Base-by-base conservation (phyloP, 2,113 vertebrate genomes). In the Hypanus sabinus region DNA sequence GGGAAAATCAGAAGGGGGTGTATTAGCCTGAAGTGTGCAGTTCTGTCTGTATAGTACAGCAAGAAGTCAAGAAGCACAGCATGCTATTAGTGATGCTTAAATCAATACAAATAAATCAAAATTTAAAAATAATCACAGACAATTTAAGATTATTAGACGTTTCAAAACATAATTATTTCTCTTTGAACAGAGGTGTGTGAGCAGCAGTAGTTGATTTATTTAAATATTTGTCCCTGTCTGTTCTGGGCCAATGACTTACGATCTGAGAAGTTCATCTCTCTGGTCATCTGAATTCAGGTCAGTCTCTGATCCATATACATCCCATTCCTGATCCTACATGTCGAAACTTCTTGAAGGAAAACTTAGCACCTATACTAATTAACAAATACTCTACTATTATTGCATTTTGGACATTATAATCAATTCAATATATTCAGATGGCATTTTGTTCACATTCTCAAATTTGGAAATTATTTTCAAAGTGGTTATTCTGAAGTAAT, bases 31-130 rank as follows among this genome's bases (percentile, higher is more conserved):
- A 46, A 55, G 55, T 33, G 91, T 93, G 70, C 46, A 9, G 36
- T 71, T 92, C 38, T 71, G 38, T 33, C 68, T 38, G 46, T 14
- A 75, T 70, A 0, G 60, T 20, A 18, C 85, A 68, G 30, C 85
- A 88, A 57, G 85, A 90, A 90, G 60, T 90, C 62, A 33, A 90
- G 65, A 90, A 30, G 16, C 85, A 90, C 30, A 90, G 30, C 85
- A 6, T 62, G 85, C 33, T 90, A 2, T 60, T 65, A 65, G n/a
- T 33, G n/a, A 30, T 65, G 60, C 33, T 65, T 33, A 68, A 90
- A 88, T 65, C 16, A 90, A 65, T 90, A 20, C 7, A 8, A 62
- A 62, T 62, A 60, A 90, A 33, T n/a, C n/a, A 65, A 90, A 90
- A 90, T 68, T 46, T 18, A 90, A 90, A 90, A 90, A 60, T 14